Base-by-base conservation (phyloP, 2,888 invertebrate genomes). In the Drosophila leonis region DNA sequence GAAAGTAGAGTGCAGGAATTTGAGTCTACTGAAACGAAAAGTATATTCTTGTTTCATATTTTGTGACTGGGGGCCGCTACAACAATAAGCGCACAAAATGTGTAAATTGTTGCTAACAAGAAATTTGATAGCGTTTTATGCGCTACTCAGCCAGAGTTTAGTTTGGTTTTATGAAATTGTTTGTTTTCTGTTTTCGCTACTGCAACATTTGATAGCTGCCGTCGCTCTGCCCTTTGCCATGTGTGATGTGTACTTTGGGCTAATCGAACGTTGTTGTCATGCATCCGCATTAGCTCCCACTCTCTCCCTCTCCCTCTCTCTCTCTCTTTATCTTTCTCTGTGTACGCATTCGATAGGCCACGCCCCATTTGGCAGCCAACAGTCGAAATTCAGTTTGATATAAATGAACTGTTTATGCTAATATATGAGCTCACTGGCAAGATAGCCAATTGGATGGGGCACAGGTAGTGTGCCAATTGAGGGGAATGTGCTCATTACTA, bases 341-440 rank as follows among this genome's bases (percentile, higher is more conserved):
- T 55, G 33, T 31, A 46, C 35, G 63, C 55, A 82, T 66, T 74
- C 27, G 13, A 46, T 62, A 5, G 61, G 61, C 61, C 74, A 80
- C 65, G 69, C 69, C 81, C 71, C 52, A 37, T 54, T 54, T 39
- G 20, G 44, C 39, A 39, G 48, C 41, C 24, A 24, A 9, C 27
- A 51, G 76, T 66, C 46, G 55, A 72, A 62, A 70, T 68, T 72
- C 69, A 71, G 66, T 81, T 88, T 72, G 71, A 78, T 86, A 86
- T 79, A 86, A 84, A 84, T 84, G 77, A 84, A 88, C 88, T 86
- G 87, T 88, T 88, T 88, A 88, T 84, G 84, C 72, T 83, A 88
- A 88, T 86, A 88, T 81, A 88, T 84, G 84, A 84, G 86, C 83
- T 81, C 79, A 77, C 75, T 75, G 62, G 65, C 61, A 65, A 56